Evolutionary conservation across 2,888 invertebrate genomes (phyloP), one percentile per base, ranked within the genome.

Genomic region (Sturmia bella): DNA sequence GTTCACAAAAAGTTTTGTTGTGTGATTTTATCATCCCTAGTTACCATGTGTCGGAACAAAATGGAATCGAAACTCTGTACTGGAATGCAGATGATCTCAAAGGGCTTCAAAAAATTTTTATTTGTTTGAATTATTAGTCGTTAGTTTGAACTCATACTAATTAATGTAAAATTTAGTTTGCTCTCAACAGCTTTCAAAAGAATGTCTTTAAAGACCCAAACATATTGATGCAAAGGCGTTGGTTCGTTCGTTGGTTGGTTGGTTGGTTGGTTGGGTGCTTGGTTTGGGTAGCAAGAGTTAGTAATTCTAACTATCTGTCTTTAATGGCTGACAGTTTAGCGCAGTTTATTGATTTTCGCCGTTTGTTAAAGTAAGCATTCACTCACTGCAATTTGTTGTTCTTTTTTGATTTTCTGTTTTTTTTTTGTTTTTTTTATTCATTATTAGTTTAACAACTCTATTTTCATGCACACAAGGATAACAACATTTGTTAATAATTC

Each of bases 401-500:
- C 12, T 45, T 43, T 43, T 37, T 45, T 66, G 39, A 41, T 13
- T 24, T 12, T 21, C 52, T 54, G 2, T 57, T 39, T 41, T 12
- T 73, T 59, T 45, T 43, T 12, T 73, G 50, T 45, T 43, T 37
- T 45, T 61, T 52, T 39, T 32, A 64, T 64, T 32, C 32, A 32
- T 50, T 50, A 48, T 48, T 59, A 61, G 68, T 43, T 59, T 78
- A 74, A 79, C 79, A 79, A 79, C 68, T 73, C 56, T 73, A 56
- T 66, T 70, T 77, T 69, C 70, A 66, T 66, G 41, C 70, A 21
- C 39, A 75, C 80, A 80, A 80, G 80, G 80, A 80, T 80, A 80
- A 66, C 80, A 80, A 80, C 80, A 80, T 76, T 80, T 80, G 69
- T 21, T 75, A 52, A 27, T 48, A 69, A 52, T 70, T 70, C 50